Percentiles rank a stretch among this genome's conserved stretches.
These are phyloP conservation scores for Sceloporus undulatus DNA, from an alignment of 2,113 vertebrate genomes.

Conservation along the genomic window DNA sequence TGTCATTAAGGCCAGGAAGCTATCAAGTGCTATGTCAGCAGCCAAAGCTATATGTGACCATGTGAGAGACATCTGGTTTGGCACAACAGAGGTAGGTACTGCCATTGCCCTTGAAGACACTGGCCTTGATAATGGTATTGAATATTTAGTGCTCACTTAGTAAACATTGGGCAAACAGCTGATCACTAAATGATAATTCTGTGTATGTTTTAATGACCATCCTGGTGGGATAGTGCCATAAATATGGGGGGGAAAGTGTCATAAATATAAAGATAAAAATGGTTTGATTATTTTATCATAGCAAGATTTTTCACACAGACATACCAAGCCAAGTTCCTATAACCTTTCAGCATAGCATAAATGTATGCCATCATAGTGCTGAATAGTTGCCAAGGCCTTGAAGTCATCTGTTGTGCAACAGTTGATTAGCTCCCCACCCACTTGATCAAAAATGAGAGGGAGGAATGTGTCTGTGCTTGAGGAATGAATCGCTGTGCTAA, in stretches of 20 bases:
- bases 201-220: not conserved
- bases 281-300: not conserved
- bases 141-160: conserved; percentile 6
- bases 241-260: not conserved
- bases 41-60: conserved; percentile 98
- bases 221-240: not conserved
- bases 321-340: no score
- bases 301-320: not conserved
- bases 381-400: no score
- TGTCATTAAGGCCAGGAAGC: conserved; percentile 95
- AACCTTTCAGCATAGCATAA: no score
- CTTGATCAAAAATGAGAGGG: no score
- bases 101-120: not conserved
- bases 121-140: conserved; percentile 11
- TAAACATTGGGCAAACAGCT: not conserved
- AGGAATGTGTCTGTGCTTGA: no score
- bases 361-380: no score
- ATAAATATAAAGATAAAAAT: not conserved
- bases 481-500: no score
- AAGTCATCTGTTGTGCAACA: no score
- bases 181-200: not conserved
- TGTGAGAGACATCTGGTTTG: conserved; percentile 94
- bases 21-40: conserved; percentile 98
- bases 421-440: not conserved
- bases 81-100: conserved; percentile 88